Evolutionary conservation across 2,888 invertebrate genomes (phyloP), one percentile per base, ranked within the genome.

Genomic region (Trissoscelio sp.): DNA sequence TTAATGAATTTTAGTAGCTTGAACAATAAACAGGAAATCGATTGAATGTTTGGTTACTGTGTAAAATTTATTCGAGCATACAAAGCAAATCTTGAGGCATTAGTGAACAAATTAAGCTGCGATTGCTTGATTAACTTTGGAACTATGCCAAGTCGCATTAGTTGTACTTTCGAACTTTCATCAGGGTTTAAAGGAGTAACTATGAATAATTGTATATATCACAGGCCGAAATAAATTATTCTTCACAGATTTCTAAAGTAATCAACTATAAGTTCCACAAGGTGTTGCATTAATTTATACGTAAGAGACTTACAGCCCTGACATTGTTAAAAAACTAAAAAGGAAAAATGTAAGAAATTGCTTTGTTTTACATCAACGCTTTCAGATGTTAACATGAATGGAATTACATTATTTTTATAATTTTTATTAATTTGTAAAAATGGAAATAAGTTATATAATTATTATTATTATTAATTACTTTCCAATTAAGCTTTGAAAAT

Each of bases 51-150:
- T 64, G 51, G 70, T 70, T 64, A 64, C 69, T 72, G 55, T 79
- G 64, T 48, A 37, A 67, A 77, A 77, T 77, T 67, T 77, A 72
- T 70, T 72, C 78, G 66, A 72, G 70, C 78, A 51, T 62, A 72
- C 64, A 62, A 79, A 72, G 78, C 78, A 79, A 79, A 79, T 79
- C 78, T 79, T 72, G 66, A 70, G 53, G 78, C 62, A 78, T 78
- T 78, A 78, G 70, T 12, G 78, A 78, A 78, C 78, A 69, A 70
- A 78, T 78, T 78, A 78, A 78, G 78, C 78, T 64, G 64, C 78
- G 70, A 70, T 78, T 78, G 78, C 78, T 78, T 78, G 78, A 78
- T 78, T 78, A 78, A 78, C 70, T 34, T 70, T 78, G 78, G 78
- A 62, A 70, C 70, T 78, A 70, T 62, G 78, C 78, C 78, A 78